A percentile compares a stretch with the other conserved stretches of the same genome.
Evolutionary conservation across 2,797 vertebrate genomes (phyloP).

Genomic region (Xiphorhynchus erythropygius): DNA sequence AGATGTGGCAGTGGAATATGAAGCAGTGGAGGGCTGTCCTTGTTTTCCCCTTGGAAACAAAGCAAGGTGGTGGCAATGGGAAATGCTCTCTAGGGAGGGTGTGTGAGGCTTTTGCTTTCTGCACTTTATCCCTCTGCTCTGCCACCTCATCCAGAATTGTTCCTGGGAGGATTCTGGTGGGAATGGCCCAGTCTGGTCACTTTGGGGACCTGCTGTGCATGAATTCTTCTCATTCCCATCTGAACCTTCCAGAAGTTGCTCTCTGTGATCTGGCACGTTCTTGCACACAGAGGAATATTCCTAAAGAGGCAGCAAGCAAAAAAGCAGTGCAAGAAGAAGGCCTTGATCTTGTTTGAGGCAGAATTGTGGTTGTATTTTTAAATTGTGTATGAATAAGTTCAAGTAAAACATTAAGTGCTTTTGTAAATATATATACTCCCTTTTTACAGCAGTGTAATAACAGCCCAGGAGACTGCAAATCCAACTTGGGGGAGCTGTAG

Average conservation of each 20-base stretch:
- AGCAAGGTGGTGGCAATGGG: neutral
- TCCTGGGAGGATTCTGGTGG: neutral
- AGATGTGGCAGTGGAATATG: neutral
- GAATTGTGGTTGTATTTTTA: neutral
- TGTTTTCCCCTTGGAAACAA: neutral
- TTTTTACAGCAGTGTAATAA: neutral
- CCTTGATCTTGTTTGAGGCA: neutral
- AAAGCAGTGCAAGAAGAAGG: neutral
- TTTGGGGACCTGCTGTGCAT: neutral
- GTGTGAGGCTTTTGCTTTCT: neutral
- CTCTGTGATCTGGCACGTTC: neutral
- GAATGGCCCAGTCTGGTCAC: neutral
- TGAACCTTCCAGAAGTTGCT: neutral
- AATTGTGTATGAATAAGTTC: neutral
- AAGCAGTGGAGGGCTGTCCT: neutral
- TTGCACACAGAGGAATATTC: neutral
- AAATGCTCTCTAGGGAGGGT: neutral
- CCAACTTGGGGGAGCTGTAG: neutral
- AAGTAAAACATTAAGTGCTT: neutral
- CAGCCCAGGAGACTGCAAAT: neutral
- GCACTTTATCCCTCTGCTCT: neutral
- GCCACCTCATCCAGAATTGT: neutral
- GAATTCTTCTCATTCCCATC: neutral
- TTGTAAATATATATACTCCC: neutral
- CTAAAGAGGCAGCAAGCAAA: neutral